Evolutionary conservation across 1,140 invertebrate genomes (phyloP).

Genomic region (Whitmania pigra): DNA sequence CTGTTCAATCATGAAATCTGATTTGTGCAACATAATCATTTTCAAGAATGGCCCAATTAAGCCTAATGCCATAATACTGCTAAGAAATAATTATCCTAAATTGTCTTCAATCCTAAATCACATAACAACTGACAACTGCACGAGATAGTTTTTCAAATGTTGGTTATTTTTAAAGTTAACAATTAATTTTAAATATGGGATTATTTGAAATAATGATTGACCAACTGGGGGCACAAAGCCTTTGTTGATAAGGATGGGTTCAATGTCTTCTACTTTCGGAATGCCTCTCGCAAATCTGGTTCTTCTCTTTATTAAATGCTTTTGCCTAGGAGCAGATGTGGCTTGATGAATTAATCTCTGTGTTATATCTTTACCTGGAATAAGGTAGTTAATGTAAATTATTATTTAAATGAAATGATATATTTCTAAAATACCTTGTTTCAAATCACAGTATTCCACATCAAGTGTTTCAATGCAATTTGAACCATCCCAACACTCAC

Average conservation of each 20-base stretch:
- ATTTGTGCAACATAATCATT: not conserved
- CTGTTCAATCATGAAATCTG: not conserved
- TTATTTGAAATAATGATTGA: too few relatives aligned
- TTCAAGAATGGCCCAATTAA: too few relatives aligned
- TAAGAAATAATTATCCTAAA: not conserved
- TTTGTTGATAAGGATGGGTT: constrained; percentile 21
- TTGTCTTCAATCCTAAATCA: not conserved
- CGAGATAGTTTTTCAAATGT: not conserved
- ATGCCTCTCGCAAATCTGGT: too few relatives aligned
- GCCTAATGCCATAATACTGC: too few relatives aligned
- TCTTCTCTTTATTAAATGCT: not conserved
- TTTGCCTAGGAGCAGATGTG: not conserved
- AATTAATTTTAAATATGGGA: too few relatives aligned
- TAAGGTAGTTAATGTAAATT: not conserved
- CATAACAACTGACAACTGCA: not conserved
- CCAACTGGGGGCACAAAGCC: constrained; percentile 19
- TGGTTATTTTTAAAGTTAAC: too few relatives aligned
- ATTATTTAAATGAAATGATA: not conserved
- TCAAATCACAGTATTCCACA: too few relatives aligned
- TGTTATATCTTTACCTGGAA: constrained; percentile 2
- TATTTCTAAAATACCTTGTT: too few relatives aligned
- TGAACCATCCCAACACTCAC: not conserved
- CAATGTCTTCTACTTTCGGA: not conserved
- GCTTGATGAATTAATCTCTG: too few relatives aligned
- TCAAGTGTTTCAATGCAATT: too few relatives aligned